Base-by-base conservation (phyloP, 2,888 invertebrate species). In the Ennomos quercinarius region DNA sequence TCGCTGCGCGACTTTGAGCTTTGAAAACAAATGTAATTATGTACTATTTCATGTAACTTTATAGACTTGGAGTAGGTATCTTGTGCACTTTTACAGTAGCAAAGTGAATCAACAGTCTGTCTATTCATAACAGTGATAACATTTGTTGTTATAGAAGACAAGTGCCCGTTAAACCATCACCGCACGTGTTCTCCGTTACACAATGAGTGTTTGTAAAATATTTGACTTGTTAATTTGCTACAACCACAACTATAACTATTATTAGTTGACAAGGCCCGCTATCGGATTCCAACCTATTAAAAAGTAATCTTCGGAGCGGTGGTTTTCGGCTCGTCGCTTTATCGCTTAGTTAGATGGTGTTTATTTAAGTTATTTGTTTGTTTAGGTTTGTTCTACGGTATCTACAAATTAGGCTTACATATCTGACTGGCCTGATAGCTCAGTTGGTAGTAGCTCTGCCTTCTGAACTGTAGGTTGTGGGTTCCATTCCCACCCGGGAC, bases 191-290 rank as follows among this genome's bases (percentile, higher is more conserved):
- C 61, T 44, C 56, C 57, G 54, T 56, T 57, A 55, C 43, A 77
- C 76, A 74, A 78, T 71, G 69, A 72, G 68, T 75, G 77, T 78
- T 81, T 80, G 71, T 76, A 73, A 71, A 79, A 80, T 80, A 81
- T 79, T 78, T 72, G 67, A 79, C 74, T 76, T 74, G 72, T 71
- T 69, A 67, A 73, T 76, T 69, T 63, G 64, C 64, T 64, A 63
- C 68, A 57, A 67, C 53, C 57, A 63, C 57, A 63, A 63, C 64
- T 64, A 63, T 67, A 57, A 67, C 53, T 59, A 61, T 59, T 63
- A 63, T 62, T 49, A 59, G 63, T 64, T 68, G 49, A 73, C 67
- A 63, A 59, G 50, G 58, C 54, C 47, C 49, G 61, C 57, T 52
- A 56, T 51, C 42, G 41, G 61, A 50, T 63, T 57, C 54, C 55